Evolutionary conservation across 2,888 invertebrate species (phyloP).

Genomic region (Acrocera orbiculus): DNA sequence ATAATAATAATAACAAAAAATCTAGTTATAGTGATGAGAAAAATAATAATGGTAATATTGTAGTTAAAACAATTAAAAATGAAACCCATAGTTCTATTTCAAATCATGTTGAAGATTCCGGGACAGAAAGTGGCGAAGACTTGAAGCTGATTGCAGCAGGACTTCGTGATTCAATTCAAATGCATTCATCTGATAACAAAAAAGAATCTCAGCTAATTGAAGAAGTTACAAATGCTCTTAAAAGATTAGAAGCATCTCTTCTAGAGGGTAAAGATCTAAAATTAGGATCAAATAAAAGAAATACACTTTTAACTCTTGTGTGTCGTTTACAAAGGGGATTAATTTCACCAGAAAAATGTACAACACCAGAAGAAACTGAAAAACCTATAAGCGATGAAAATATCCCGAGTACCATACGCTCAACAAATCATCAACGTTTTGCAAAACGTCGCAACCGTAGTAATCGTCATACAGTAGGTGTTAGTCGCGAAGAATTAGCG

Average conservation of each 20-base stretch:
- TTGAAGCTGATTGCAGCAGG: conserved; percentile 37
- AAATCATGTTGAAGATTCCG: conserved; percentile 40
- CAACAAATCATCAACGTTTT: conserved; percentile 31
- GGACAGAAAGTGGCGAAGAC: conserved; percentile 53
- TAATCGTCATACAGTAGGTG: conserved; percentile 65
- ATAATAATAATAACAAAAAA: conserved; percentile 14
- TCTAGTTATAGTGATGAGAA: conserved; percentile 22
- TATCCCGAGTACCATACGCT: conserved; percentile 18
- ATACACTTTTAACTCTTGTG: conserved; percentile 48
- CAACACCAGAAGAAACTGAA: conserved; percentile 14
- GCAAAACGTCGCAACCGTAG: conserved; percentile 41
- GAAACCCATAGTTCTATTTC: background rate
- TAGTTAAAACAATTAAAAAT: background rate
- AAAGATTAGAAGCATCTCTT: conserved; percentile 54
- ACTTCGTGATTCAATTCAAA: conserved; percentile 35
- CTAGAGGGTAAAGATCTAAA: conserved; percentile 36
- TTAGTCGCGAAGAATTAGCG: conserved; percentile 62
- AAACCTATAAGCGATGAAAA: conserved; percentile 14
- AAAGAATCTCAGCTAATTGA: conserved; percentile 45
- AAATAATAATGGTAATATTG: conserved; percentile 9
- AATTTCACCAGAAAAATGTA: conserved; percentile 23
- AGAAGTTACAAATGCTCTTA: conserved; percentile 61
- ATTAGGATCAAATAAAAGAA: conserved; percentile 34
- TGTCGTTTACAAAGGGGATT: conserved; percentile 47
- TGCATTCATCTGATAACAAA: conserved; percentile 25